Evolutionary conservation across 2,888 invertebrate species (phyloP).

Genomic region (Pyrocoelia pectoralis): DNA sequence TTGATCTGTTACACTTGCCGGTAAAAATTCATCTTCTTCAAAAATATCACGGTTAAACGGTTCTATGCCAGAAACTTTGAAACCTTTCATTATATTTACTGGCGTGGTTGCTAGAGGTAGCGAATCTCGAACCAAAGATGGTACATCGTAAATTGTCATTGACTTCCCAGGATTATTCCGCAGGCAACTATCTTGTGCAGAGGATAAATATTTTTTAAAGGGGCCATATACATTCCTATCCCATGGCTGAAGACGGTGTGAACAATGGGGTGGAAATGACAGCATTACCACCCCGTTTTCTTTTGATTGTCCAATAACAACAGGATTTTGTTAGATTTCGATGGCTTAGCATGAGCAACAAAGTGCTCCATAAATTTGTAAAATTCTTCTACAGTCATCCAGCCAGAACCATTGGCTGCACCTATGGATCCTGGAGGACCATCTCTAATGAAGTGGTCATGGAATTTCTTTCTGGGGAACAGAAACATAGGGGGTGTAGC

Average conservation of each 20-base stretch:
- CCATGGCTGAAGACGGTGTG: conserved; percentile 26
- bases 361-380: too few species aligned
- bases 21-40: conserved; percentile 35
- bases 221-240: conserved; percentile 26
- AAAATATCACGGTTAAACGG: conserved; percentile 38
- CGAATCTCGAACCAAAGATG: conserved; percentile 21
- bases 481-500: too few species aligned
- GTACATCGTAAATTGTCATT: conserved; percentile 36
- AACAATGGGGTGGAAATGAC: conserved; percentile 35
- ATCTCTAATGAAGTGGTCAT: too few species aligned
- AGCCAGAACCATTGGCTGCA: too few species aligned
- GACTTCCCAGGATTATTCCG: too few species aligned
- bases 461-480: too few species aligned
- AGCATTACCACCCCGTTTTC: conserved; percentile 33
- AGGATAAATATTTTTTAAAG: conserved; percentile 18
- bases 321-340: too few species aligned
- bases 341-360: too few species aligned
- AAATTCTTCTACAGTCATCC: too few species aligned
- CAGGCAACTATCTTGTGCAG: conserved; percentile 23
- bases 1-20: conserved; percentile 9
- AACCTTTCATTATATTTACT: conserved; percentile 21
- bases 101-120: conserved; percentile 29
- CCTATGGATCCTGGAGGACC: too few species aligned
- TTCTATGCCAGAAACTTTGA: conserved; percentile 30
- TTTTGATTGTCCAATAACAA: conserved; percentile 9